Evolutionary conservation across 2,888 invertebrate genomes (phyloP), one percentile per base, ranked within the genome.

Genomic region (Terebella lapidaria): DNA sequence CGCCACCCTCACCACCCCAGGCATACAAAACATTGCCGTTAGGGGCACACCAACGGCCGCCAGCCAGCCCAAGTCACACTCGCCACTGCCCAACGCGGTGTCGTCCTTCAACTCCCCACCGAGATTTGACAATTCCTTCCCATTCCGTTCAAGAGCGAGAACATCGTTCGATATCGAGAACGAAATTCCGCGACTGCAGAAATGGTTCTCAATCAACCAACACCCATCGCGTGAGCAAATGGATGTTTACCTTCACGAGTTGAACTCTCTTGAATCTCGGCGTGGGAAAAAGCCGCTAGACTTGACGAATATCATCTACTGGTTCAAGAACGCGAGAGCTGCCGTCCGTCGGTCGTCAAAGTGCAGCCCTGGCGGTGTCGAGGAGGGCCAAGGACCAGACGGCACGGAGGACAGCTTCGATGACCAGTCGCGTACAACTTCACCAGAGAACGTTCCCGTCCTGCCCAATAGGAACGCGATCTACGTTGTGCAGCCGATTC

Each of bases 201-300:
- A 91, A 70, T 97, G 97, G 96, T 99, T 97, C 83, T 87, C 89
- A 47, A 92, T 94, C 77, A 97, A 97, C 81, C 94, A 95, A 72
- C 97, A 97, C 80, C 99, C 99, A 0, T 92, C 92, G 67, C 85
- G 96, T 57, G 93, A 95, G 74, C 95, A 95, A 83, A 94, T 99
- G 76, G 92, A 94, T 72, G 90, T 92, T 67, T 97, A 94, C 81
- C 92, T 97, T 59, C 88, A 91, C 71, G 94, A 94, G 76, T 83
- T 99, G 67, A 99, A 99, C 79, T 87, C 88, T 62, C 83, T 95
- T 66, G 94, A 94, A 75, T 95, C 94, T 56, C 86, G 77, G 20
- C 70, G 72, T 58, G 95, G 94, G 1, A 85, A 95, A 54, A 94
- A 95, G 75, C 94, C 94, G 0, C 83, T 96, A 57, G 95, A 96